Base-by-base conservation (phyloP, 2,113 vertebrate genomes). In the Dipodomys merriami region DNA sequence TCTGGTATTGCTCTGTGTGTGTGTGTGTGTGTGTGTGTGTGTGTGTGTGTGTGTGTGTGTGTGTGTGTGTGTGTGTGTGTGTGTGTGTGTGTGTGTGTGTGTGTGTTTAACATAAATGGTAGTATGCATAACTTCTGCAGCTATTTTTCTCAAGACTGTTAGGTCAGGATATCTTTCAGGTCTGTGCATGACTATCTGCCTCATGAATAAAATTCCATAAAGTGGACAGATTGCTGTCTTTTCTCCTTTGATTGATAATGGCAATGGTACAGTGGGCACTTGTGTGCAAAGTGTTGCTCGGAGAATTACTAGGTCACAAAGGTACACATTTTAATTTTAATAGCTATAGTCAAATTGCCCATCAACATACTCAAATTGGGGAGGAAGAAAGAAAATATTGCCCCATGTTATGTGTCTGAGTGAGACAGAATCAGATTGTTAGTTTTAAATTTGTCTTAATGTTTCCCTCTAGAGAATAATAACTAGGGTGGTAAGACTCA, bases 391-490 rank as follows among this genome's bases (percentile, higher is more conserved):
- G 72, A 69, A 90, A 88, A 27, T 19, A 67, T 49, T 46, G 5
- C 87, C 87, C 46, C 30, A 2, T 88, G 81, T 94, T 73, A 90
- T 81, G 29, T 96, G 71, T 53, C 87, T 96, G 85, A 71, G 39
- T 87, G 82, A 82, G 87, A 90, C 87, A 80, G 71, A 91, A 95
- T 95, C 93, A 74, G 67, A 95, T 85, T 96, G 85, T 78, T 94
- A 68, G 74, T 85, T 94, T 96, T 95, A 95, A 96, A 96, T 97
- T 96, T 96, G 91, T 90, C 87, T 96, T 89, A 95, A 94, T 95
- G 94, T 83, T 95, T 93, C 78, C 94, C 91, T 94, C 93, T 83
- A 79, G 94, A 93, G 94, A 95, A 85, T 94, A 90, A 78, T 94
- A 95, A 93, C 83, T 87, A 49, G 30, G 35, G 86, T 72, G 69